Conservation (phyloP, 2,113 vertebrate species). For the Ia io region DNA sequence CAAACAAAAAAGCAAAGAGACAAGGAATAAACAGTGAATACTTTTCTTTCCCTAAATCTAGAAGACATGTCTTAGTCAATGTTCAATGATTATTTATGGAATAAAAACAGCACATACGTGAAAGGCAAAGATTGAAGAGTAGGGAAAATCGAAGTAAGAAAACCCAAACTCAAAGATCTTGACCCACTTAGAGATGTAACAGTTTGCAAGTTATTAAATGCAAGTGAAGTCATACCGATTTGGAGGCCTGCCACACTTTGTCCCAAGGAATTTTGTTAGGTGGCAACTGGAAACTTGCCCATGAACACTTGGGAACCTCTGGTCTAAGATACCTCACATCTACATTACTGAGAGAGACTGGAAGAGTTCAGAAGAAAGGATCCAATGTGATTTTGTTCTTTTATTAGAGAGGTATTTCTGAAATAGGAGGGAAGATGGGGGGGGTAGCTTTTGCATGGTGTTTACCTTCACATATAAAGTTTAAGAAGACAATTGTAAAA, state of each 20-base stretch:
- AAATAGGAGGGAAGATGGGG: not conserved
- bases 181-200: not conserved
- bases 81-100: not conserved
- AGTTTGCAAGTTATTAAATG: not conserved
- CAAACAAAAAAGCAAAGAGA: not conserved
- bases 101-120: not conserved
- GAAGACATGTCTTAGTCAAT: not conserved
- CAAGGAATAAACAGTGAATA: not conserved
- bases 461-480: not conserved
- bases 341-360: not conserved
- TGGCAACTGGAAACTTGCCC: not conserved
- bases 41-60: not conserved
- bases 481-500: not conserved
- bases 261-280: not conserved
- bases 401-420: not conserved
- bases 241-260: not conserved
- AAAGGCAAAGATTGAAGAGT: not conserved
- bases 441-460: not conserved
- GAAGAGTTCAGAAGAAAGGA: not conserved
- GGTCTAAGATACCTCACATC: not conserved
- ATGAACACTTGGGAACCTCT: not conserved
- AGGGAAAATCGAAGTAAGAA: constrained; percentile 13
- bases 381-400: not conserved
- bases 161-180: not conserved
- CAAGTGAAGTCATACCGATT: not conserved